Evolutionary conservation across 2,888 invertebrate species (phyloP).

Genomic region (Lasioglossum morio): DNA sequence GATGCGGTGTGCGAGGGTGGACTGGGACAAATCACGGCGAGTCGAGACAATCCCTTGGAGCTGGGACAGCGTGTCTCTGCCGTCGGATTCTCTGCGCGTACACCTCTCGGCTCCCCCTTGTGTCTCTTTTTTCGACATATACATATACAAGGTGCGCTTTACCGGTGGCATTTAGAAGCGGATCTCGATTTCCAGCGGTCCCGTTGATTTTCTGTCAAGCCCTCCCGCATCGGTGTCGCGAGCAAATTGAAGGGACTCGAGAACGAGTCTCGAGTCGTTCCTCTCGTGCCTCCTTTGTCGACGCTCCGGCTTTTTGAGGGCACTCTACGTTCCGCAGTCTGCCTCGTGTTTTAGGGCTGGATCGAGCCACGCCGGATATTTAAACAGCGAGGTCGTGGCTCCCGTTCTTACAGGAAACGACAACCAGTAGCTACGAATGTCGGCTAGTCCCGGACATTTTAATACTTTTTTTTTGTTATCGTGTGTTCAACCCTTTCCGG

Average conservation of each 20-base stretch:
- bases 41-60: constrained; percentile 55
- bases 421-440: background rate
- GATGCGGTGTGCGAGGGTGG: constrained; percentile 2
- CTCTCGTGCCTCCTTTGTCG: constrained; percentile 32
- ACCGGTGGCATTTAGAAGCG: constrained; percentile 23
- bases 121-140: constrained; percentile 4
- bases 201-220: constrained; percentile 24
- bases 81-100: constrained; percentile 24
- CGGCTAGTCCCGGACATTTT: background rate
- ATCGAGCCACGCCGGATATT: background rate
- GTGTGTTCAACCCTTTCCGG: background rate
- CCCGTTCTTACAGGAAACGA: background rate
- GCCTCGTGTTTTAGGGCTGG: background rate
- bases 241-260: constrained; percentile 34
- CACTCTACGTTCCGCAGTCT: constrained; percentile 29
- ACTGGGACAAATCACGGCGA: constrained; percentile 65
- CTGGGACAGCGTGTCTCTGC: constrained; percentile 1
- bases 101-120: background rate
- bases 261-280: constrained; percentile 2
- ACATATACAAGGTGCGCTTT: background rate
- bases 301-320: constrained; percentile 30
- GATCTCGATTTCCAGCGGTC: constrained; percentile 6
- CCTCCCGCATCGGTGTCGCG: background rate
- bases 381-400: constrained; percentile 2
- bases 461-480: background rate